Evolutionary conservation across 2,797 vertebrate genomes (phyloP), one percentile per base, ranked within the genome.

Genomic region (Loris lydekkerianus): DNA sequence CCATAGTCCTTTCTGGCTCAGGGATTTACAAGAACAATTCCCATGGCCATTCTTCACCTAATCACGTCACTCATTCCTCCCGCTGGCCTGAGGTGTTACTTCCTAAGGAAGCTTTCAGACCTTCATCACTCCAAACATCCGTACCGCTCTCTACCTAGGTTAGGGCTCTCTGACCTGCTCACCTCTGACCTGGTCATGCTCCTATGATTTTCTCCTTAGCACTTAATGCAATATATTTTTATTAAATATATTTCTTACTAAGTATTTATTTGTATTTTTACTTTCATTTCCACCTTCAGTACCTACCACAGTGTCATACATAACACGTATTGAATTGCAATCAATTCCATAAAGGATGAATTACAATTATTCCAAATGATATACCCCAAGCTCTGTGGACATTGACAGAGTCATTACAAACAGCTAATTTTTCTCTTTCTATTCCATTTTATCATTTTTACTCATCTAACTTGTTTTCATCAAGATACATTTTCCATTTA

Each of bases 241-340:
- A 14, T 53, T 53, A 14, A 70, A 5, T n/a, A 83, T 23, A 5
- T 23, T 72, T 94, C 63, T 80, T 10, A 67, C 46, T 82, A 78
- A 69, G 31, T 89, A 49, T 61, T 72, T 86, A 70, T 89, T 81
- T 80, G 14, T 67, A 69, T 73, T 87, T 89, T 86, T 86, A 76
- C 17, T 89, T 49, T 5, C 1, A 88, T 2, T 82, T 85, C 6
- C 21, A 90, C 1, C n/a, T 72, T 40, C 27, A 83, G 8, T 37
- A 69, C 14, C 21, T 78, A 46, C 3, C 58, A 49, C n/a, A 69
- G 10, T 72, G 25, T 72, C 67, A 72, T 46, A 34, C 5, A 43
- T 61, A 83, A n/a, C 29, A 76, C 49, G 1, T 11, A 93, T 31
- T 78, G 3, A 40, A 40, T 40, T 40, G 40, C 40, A 40, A 40